phyloP scores from a whole-genome alignment of 2,888 invertebrate species.

The Morpho deidamia region DNA sequence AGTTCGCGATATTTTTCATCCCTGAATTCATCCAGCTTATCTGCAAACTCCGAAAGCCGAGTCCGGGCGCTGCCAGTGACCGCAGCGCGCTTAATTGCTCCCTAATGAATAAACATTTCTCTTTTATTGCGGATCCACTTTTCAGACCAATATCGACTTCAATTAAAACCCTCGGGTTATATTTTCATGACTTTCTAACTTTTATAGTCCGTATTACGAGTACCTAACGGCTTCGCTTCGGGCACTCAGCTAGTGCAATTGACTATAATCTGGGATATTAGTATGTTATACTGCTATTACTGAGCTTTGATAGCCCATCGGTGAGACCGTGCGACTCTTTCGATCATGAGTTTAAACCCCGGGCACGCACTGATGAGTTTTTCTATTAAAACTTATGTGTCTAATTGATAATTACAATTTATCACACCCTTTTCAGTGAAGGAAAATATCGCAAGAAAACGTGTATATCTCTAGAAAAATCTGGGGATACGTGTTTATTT shows the following conservation, averaged over 20 bases:
- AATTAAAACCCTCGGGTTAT: not conserved
- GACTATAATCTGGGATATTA: not conserved
- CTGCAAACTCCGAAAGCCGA: constrained; percentile 3
- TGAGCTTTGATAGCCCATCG: too few species aligned
- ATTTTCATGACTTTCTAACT: constrained; percentile 1
- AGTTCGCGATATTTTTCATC: not conserved
- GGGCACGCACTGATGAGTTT: too few species aligned
- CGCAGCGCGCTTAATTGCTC: constrained; percentile 1
- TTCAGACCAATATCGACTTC: constrained; percentile 3
- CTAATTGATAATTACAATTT: too few species aligned
- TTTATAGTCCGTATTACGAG: not conserved
- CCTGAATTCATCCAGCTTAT: not conserved
- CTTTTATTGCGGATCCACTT: not conserved
- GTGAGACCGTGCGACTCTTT: too few species aligned
- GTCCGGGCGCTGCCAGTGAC: not conserved
- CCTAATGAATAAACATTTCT: constrained; percentile 6
- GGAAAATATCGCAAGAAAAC: too few species aligned
- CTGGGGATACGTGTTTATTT: too few species aligned
- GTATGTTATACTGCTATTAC: too few species aligned
- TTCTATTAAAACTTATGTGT: too few species aligned
- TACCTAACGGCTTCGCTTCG: not conserved
- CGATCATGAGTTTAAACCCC: too few species aligned
- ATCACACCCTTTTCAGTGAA: too few species aligned
- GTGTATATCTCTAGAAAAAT: too few species aligned
- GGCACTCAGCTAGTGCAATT: not conserved